Evolutionary conservation across 2,113 vertebrate genomes (phyloP).

Genomic region (Eclectus roratus): DNA sequence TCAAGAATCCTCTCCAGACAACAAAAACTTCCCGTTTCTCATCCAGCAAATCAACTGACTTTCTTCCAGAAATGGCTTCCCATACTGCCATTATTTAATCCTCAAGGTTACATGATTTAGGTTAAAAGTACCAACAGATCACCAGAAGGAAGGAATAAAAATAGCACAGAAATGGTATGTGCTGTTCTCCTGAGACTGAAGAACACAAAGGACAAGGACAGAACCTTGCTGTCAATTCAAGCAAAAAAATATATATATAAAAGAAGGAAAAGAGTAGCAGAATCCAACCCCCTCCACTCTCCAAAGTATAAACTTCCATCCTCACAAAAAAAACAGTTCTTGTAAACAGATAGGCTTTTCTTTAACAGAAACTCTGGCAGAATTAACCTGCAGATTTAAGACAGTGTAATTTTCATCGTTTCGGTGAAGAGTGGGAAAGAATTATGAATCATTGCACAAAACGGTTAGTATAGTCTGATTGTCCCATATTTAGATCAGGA

Average conservation of each 20-base stretch:
- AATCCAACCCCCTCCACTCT: neutral
- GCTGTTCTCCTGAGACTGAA: neutral
- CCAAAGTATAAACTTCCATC: neutral
- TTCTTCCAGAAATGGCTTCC: neutral
- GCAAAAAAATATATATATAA: neutral
- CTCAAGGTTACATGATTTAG: neutral
- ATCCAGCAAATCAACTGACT: neutral
- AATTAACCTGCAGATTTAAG: neutral
- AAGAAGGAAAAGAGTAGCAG: neutral
- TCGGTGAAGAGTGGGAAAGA: neutral
- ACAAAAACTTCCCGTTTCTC: neutral
- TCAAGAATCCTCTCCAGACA: neutral
- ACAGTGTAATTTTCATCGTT: neutral
- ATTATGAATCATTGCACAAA: neutral
- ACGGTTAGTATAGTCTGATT: neutral
- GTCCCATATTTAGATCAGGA: neutral
- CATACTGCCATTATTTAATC: neutral
- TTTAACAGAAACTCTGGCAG: neutral
- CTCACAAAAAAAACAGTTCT: neutral
- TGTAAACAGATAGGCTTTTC: neutral
- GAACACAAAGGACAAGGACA: constrained; percentile 3
- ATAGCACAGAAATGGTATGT: neutral
- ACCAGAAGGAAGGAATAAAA: constrained; percentile 24
- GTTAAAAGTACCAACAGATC: neutral
- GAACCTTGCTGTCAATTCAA: neutral